Conservation (phyloP, 1,140 invertebrate genomes). For the Lepidostoma basale region DNA sequence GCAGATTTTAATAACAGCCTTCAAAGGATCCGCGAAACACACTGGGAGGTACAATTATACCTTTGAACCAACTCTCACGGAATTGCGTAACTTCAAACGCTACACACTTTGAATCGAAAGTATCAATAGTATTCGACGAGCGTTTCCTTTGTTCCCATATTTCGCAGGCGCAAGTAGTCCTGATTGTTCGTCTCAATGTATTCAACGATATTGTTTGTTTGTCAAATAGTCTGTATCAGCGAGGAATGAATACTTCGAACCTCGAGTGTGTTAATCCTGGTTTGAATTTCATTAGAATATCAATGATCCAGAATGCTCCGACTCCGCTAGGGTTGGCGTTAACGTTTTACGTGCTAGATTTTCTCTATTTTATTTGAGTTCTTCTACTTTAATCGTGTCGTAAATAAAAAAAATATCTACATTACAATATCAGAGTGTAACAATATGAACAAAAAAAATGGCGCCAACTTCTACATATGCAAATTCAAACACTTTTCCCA, state of each 20-base stretch:
- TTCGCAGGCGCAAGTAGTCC: not conserved
- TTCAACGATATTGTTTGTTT: slow-evolving; percentile 36
- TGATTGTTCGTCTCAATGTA: slow-evolving; percentile 36
- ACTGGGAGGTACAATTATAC: not conserved
- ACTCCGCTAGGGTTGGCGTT: too few species aligned
- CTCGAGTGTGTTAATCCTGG: slow-evolving; percentile 29
- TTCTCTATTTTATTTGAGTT: too few species aligned
- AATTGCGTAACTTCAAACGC: not conserved
- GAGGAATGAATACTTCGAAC: not conserved
- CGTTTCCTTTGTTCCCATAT: not conserved
- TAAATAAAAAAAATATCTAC: too few species aligned
- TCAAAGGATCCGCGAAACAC: too few species aligned
- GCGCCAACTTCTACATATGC: too few species aligned
- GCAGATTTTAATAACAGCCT: too few species aligned
- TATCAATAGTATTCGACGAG: not conserved
- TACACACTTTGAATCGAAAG: not conserved
- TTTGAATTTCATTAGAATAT: slow-evolving; percentile 45
- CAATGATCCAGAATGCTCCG: too few species aligned
- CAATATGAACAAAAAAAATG: too few species aligned
- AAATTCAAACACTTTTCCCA: too few species aligned
- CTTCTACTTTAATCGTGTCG: too few species aligned
- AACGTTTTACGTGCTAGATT: too few species aligned
- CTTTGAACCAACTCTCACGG: not conserved
- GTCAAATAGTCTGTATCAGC: slow-evolving; percentile 34
- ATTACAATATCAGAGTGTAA: too few species aligned